Conservation (phyloP, 2,797 vertebrate genomes). For the Trachops cirrhosus region DNA sequence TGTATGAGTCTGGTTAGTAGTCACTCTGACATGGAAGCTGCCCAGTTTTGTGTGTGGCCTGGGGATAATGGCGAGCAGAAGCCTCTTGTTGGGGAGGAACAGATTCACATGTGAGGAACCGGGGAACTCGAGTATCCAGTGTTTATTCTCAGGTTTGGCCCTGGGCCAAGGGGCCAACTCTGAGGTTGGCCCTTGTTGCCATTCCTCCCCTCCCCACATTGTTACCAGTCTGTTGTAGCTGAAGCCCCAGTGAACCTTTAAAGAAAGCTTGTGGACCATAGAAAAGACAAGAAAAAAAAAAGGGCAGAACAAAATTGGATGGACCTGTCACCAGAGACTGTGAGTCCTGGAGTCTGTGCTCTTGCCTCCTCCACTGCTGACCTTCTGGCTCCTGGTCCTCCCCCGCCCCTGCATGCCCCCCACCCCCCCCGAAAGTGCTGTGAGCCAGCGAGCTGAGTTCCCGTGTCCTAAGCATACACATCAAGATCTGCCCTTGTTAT, state of each 20-base stretch:
- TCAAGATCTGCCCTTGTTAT: neutral
- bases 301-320: neutral
- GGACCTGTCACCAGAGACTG: neutral
- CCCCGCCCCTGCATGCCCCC: neutral
- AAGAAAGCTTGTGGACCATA: neutral
- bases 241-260: neutral
- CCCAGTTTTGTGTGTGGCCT: neutral
- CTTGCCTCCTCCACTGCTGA: neutral
- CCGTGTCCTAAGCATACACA: neutral
- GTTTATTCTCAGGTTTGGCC: neutral
- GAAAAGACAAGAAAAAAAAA: neutral
- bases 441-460: neutral
- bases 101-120: neutral
- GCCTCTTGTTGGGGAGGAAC: neutral
- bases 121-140: neutral
- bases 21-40: neutral
- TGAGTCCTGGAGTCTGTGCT: neutral
- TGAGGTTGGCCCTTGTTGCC: neutral
- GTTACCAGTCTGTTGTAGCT: neutral
- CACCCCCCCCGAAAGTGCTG: neutral
- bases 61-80: neutral
- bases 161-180: neutral
- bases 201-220: neutral
- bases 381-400: neutral
- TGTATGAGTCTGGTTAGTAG: neutral